A percentile compares a stretch with the other conserved stretches of the same genome.
phyloP scores from a whole-genome alignment of 2,888 invertebrate species.

The Heliconius ethilla region DNA sequence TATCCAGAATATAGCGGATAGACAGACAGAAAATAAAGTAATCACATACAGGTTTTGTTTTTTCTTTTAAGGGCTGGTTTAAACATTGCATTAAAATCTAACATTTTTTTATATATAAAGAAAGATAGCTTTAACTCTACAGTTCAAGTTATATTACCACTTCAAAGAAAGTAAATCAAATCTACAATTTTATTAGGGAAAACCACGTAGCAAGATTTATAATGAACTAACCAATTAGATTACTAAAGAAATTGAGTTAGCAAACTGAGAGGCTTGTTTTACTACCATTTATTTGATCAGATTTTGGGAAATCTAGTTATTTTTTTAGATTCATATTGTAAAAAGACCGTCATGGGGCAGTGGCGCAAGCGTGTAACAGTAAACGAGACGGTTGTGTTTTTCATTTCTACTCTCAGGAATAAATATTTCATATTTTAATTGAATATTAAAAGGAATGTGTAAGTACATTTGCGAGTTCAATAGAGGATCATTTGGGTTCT shows the following conservation, averaged over 20 bases:
- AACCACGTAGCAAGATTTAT: not conserved
- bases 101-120: no score
- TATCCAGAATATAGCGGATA: no score
- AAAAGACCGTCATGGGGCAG: no score
- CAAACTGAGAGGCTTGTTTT: slow-evolving; percentile 6
- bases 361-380: no score
- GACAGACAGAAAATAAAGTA: no score
- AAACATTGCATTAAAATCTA: no score
- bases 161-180: not conserved
- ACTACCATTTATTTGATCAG: not conserved
- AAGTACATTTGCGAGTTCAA: not conserved
- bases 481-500: not conserved
- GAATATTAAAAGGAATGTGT: not conserved
- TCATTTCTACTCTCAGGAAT: not conserved
- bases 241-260: not conserved
- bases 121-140: not conserved
- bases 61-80: no score
- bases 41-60: no score
- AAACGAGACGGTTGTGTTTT: no score
- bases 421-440: not conserved
- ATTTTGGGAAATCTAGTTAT: not conserved
- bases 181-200: not conserved
- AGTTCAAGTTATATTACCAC: not conserved
- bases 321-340: not conserved
- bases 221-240: slow-evolving; percentile 1